Evolutionary conservation across 2,113 vertebrate genomes (phyloP).

Genomic region (Erythrocercus mccallii): DNA sequence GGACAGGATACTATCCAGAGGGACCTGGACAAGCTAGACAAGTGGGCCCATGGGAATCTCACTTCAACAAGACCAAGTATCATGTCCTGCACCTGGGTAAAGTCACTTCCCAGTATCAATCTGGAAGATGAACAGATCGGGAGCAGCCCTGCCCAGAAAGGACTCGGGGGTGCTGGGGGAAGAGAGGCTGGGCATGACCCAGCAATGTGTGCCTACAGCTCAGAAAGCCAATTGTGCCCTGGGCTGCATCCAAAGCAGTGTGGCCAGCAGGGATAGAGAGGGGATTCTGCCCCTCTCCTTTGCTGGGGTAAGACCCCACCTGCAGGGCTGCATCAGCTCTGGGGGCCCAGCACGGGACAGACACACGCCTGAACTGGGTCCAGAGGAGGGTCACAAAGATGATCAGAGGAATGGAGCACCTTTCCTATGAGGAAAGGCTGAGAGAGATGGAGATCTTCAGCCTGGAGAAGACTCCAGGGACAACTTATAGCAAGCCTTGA

Average conservation of each 20-base stretch:
- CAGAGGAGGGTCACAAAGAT: neutral
- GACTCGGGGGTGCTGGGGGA: accelerated
- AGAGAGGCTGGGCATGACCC: neutral
- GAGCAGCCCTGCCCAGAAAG: neutral
- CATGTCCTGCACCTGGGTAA: neutral
- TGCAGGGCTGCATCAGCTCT: neutral
- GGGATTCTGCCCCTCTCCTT: neutral
- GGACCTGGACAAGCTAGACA: neutral
- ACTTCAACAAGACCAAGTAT: neutral
- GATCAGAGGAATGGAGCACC: neutral
- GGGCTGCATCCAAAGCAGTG: accelerated
- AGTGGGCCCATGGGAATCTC: neutral
- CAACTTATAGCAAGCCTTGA: neutral
- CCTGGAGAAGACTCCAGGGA: neutral
- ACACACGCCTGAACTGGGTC: accelerated
- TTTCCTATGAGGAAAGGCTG: neutral
- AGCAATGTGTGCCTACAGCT: accelerated
- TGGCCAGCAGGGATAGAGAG: neutral
- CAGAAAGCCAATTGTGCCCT: accelerated
- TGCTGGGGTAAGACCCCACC: neutral
- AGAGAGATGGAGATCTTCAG: neutral
- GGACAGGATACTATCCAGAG: neutral
- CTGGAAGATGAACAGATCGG: neutral
- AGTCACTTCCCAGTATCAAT: accelerated
- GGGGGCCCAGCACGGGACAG: neutral